A percentile compares a stretch with the other conserved stretches of the same genome.
phyloP scores from a whole-genome alignment of 2,888 invertebrate genomes.

The Halocaridina rubra region DNA sequence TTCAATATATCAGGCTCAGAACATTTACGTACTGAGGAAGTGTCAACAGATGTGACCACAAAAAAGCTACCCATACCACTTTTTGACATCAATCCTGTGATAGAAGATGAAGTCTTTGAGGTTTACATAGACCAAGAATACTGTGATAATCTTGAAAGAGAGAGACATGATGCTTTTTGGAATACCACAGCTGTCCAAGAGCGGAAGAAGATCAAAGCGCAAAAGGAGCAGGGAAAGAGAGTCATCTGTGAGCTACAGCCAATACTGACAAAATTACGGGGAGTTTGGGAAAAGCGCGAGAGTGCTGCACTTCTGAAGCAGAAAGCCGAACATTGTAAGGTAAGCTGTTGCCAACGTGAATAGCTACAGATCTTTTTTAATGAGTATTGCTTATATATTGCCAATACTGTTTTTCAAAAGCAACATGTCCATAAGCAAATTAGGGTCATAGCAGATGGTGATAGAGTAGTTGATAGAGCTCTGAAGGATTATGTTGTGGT shows the following conservation, averaged over 20 bases:
- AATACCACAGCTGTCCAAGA: not conserved
- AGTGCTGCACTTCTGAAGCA: conserved; percentile 23
- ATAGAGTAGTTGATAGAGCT: too few relatives aligned
- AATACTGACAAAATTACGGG: conserved; percentile 12
- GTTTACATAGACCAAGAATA: conserved; percentile 15
- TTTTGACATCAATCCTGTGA: not conserved
- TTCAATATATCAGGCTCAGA: not conserved
- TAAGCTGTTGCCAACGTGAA: too few relatives aligned
- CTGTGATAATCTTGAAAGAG: not conserved
- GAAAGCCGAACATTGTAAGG: too few relatives aligned
- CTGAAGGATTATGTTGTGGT: too few relatives aligned
- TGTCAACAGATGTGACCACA: not conserved
- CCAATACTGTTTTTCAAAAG: too few relatives aligned
- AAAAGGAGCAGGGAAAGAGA: conserved; percentile 37
- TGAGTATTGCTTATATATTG: too few relatives aligned
- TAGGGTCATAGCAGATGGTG: too few relatives aligned
- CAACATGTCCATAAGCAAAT: too few relatives aligned
- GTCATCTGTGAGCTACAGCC: conserved; percentile 38
- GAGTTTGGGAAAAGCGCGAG: conserved; percentile 45
- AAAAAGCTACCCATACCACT: not conserved
- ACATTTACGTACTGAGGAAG: not conserved
- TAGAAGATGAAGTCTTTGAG: conserved; percentile 50
- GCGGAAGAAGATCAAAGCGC: conserved; percentile 5
- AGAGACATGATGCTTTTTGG: conserved; percentile 22
- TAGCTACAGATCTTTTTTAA: too few relatives aligned